Conservation (phyloP, 1,140 invertebrate genomes). For the Drosophila bipectinata region DNA sequence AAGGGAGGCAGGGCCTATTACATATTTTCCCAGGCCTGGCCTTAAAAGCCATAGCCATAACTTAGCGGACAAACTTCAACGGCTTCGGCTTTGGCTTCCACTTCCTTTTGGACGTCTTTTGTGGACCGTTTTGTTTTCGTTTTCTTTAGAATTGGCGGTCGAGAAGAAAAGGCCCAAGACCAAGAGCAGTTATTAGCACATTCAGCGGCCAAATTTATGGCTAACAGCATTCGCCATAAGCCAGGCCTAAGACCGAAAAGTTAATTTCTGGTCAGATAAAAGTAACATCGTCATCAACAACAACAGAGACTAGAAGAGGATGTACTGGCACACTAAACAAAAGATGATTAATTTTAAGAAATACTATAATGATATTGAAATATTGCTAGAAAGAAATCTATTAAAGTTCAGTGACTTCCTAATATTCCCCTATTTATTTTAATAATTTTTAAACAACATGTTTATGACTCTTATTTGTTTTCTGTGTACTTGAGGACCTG, state of each 20-base stretch:
- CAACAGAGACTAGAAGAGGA: neutral
- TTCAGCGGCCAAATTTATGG: conserved; percentile 56
- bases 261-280: conserved; percentile 65
- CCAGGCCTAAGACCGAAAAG: conserved; percentile 42
- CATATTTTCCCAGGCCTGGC: conserved; percentile 29
- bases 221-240: conserved; percentile 20
- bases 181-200: conserved; percentile 50
- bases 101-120: conserved; percentile 18
- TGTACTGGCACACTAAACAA: neutral
- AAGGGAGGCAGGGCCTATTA: neutral
- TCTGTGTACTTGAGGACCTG: conserved; percentile 6
- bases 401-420: too few species aligned
- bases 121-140: conserved; percentile 17
- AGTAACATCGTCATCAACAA: conserved; percentile 60
- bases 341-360: neutral
- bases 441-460: neutral
- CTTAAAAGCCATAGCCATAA: conserved; percentile 29
- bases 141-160: conserved; percentile 11
- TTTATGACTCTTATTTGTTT: neutral
- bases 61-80: conserved; percentile 38
- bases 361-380: too few species aligned
- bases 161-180: neutral
- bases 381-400: too few species aligned
- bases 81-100: conserved; percentile 6
- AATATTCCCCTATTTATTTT: too few species aligned